Conservation (phyloP, 2,113 vertebrate species). For the Lophochroa leadbeateri region DNA sequence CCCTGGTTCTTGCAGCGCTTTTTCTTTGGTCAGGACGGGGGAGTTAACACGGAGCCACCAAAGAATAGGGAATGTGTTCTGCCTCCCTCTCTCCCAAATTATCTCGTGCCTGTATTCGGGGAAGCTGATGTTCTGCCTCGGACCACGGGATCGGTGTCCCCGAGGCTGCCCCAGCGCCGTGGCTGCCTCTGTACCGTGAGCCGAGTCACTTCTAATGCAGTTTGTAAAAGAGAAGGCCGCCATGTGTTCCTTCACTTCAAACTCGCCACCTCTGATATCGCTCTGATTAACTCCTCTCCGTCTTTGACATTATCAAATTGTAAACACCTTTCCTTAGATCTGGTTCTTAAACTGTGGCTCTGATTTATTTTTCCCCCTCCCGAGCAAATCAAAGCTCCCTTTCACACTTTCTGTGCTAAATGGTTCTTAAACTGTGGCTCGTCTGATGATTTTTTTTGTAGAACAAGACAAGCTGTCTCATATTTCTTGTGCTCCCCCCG, state of each 20-base stretch:
- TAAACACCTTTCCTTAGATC: not conserved
- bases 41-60: not conserved
- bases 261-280: not conserved
- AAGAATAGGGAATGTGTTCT: slow-evolving; percentile 10
- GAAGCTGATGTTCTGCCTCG: not conserved
- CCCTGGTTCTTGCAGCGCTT: not conserved
- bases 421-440: not conserved
- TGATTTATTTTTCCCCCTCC: not conserved
- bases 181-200: not conserved
- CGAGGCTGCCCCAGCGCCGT: not conserved
- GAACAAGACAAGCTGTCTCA: not conserved
- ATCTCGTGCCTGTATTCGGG: not conserved
- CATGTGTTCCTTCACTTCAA: not conserved
- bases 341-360: not conserved
- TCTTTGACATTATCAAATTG: not conserved
- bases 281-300: not conserved
- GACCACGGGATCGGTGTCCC: not conserved
- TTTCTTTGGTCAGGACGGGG: not conserved
- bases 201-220: not conserved
- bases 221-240: not conserved
- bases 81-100: not conserved
- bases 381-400: not conserved
- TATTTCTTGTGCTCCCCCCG: not conserved
- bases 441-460: not conserved
- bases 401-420: not conserved